Percentiles rank a stretch among this genome's conserved stretches.
Conservation (phyloP, 1,140 invertebrate species). For the Drosophila nigromelanica region DNA sequence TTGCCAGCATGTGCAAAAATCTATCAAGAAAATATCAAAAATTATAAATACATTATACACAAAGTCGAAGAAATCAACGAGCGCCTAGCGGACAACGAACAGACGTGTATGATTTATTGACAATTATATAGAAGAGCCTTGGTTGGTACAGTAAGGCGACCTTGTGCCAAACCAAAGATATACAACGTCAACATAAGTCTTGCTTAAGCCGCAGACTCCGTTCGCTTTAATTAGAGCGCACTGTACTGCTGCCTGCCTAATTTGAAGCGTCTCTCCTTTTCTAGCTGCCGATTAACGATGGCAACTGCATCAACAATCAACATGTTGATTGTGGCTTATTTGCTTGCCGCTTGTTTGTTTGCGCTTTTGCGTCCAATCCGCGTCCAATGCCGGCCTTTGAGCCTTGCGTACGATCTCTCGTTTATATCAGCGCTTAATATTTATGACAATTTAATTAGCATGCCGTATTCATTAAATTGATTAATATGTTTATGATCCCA, state of each 20-base stretch:
- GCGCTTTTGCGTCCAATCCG: neutral
- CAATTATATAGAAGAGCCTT: slow-evolving; percentile 31
- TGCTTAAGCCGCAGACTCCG: neutral
- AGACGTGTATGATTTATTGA: slow-evolving; percentile 64
- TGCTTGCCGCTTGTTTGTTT: slow-evolving; percentile 19
- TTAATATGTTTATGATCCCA: slow-evolving; percentile 38
- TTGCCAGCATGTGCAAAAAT: slow-evolving; percentile 77
- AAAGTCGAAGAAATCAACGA: slow-evolving; percentile 62
- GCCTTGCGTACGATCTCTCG: slow-evolving; percentile 30
- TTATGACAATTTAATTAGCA: slow-evolving; percentile 61
- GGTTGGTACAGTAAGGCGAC: slow-evolving; percentile 28
- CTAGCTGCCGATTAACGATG: slow-evolving; percentile 16
- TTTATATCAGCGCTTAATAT: slow-evolving; percentile 43
- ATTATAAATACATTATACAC: slow-evolving; percentile 40
- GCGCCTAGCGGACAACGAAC: slow-evolving; percentile 38
- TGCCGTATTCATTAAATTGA: slow-evolving; percentile 58
- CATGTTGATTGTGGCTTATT: slow-evolving; percentile 27
- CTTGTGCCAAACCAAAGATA: neutral
- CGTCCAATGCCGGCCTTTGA: slow-evolving; percentile 39
- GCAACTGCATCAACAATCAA: slow-evolving; percentile 36
- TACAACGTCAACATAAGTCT: too few relatives aligned
- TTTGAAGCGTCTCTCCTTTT: slow-evolving; percentile 4
- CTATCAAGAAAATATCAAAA: slow-evolving; percentile 63
- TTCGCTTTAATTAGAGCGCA: neutral
- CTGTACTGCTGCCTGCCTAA: slow-evolving; percentile 19